Percentiles rank a stretch among this genome's conserved stretches.
Evolutionary conservation across 2,888 invertebrate species (phyloP).

Genomic region (Petrolisthes cinctipes): DNA sequence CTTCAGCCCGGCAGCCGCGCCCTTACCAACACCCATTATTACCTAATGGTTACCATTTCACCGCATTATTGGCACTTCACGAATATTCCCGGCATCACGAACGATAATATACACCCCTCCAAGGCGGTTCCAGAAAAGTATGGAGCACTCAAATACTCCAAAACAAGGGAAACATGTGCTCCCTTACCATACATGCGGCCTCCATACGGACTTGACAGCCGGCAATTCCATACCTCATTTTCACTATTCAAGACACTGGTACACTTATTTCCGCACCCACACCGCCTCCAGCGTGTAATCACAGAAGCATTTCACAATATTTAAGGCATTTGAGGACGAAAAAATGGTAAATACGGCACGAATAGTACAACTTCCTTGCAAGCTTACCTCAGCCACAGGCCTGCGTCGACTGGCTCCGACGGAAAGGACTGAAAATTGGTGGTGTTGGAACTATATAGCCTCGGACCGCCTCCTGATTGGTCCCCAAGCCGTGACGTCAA

Average conservation of each 20-base stretch:
- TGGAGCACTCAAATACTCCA: no score
- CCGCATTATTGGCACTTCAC: neutral
- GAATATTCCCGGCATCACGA: neutral
- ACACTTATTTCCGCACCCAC: neutral
- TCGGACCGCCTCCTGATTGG: slow-evolving; percentile 40
- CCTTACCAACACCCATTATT: neutral
- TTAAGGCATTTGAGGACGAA: neutral
- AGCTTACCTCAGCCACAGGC: slow-evolving; percentile 61
- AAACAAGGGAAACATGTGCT: slow-evolving; percentile 5
- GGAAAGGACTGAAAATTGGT: slow-evolving; percentile 42
- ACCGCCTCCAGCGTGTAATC: neutral
- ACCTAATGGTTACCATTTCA: neutral
- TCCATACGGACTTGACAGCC: slow-evolving; percentile 32
- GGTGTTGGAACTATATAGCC: slow-evolving; percentile 57
- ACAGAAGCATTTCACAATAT: neutral
- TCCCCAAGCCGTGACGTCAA: slow-evolving; percentile 33
- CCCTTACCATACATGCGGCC: neutral
- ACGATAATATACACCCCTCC: neutral
- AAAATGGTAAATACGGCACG: neutral
- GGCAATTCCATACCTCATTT: slow-evolving; percentile 25
- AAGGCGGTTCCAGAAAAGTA: neutral
- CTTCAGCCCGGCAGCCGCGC: neutral
- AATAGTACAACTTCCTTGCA: slow-evolving; percentile 11
- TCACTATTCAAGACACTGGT: neutral
- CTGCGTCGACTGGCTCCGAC: slow-evolving; percentile 59